Percentiles rank a stretch among this genome's conserved stretches.
Conservation (phyloP, 2,797 vertebrate species). For the Bryconaethiops microstoma region DNA sequence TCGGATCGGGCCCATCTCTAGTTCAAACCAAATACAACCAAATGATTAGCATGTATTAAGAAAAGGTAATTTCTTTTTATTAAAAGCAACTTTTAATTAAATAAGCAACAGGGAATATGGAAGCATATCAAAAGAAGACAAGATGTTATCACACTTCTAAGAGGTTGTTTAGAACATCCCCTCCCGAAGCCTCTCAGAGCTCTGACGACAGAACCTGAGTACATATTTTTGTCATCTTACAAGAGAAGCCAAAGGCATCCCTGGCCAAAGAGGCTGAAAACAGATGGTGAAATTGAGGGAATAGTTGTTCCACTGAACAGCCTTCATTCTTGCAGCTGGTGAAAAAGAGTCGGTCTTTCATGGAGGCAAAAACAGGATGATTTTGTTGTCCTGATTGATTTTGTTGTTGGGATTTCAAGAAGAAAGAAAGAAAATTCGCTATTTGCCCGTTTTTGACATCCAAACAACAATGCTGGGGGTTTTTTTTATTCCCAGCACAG, state of each 20-base stretch:
- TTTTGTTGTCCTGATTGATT: slow-evolving; percentile 61
- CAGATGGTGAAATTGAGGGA: not conserved
- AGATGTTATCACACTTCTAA: no score
- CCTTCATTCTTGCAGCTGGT: not conserved
- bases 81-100: no score
- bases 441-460: not conserved
- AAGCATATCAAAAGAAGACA: no score
- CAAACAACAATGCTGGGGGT: not conserved
- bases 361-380: slow-evolving; percentile 43
- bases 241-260: slow-evolving; percentile 1
- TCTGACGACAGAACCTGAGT: no score
- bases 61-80: no score
- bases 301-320: not conserved
- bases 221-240: slow-evolving; percentile 10
- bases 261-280: slow-evolving; percentile 22
- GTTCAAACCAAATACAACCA: no score
- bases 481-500: not conserved
- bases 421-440: not conserved
- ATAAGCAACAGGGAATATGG: no score
- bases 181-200: no score
- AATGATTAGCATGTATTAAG: no score
- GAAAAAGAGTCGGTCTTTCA: not conserved
- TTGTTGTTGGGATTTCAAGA: not conserved
- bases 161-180: no score
- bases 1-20: no score